phyloP scores from a whole-genome alignment of 2,113 vertebrate species.

The Odocoileus hemionus region DNA sequence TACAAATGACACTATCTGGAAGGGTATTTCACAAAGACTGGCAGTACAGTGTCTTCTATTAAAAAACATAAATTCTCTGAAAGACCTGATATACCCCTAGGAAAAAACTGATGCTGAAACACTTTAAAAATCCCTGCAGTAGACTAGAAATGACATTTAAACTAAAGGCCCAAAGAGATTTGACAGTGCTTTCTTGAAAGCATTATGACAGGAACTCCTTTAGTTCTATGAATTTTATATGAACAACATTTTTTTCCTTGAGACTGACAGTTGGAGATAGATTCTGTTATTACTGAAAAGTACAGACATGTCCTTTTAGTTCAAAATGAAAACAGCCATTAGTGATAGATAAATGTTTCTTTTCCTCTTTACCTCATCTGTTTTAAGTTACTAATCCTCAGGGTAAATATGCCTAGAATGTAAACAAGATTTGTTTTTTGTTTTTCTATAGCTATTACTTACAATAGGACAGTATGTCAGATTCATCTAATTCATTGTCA shows the following conservation, averaged over 20 bases:
- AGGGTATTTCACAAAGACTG: background rate
- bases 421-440: slow-evolving; percentile 28
- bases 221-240: slow-evolving; percentile 62
- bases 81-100: background rate
- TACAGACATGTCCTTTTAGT: slow-evolving; percentile 28
- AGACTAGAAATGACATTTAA: slow-evolving; percentile 56
- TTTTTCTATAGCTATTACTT: slow-evolving; percentile 8
- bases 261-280: slow-evolving; percentile 54
- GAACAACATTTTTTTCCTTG: slow-evolving; percentile 45
- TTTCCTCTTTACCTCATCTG: slow-evolving; percentile 31
- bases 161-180: slow-evolving; percentile 48
- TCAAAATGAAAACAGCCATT: slow-evolving; percentile 60
- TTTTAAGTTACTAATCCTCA: slow-evolving; percentile 51
- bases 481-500: slow-evolving; percentile 46
- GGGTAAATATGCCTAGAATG: slow-evolving; percentile 39
- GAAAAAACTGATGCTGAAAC: background rate
- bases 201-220: slow-evolving; percentile 57
- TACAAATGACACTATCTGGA: slow-evolving; percentile 39
- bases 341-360: slow-evolving; percentile 58
- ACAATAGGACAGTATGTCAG: background rate
- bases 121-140: slow-evolving; percentile 45
- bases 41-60: slow-evolving; percentile 28
- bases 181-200: background rate
- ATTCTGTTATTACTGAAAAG: slow-evolving; percentile 57
- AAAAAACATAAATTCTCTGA: slow-evolving; percentile 57